These are phyloP conservation scores for Stichopus horrens DNA, from an alignment of 53 echinoderm and acorn worm genomes.

Conservation along the genomic window DNA sequence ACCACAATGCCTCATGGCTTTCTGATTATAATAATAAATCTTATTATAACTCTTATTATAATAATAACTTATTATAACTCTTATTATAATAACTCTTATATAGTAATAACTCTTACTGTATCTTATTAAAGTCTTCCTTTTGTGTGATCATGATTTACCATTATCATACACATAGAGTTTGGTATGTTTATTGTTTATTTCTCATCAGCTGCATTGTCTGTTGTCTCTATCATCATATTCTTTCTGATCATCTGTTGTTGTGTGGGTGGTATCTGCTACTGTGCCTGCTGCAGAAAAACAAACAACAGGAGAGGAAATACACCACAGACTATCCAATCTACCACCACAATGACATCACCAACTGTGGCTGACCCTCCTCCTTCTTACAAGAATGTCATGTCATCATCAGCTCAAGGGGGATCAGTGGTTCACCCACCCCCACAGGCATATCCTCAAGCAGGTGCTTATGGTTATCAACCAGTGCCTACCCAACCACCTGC, in stretches of 20 bases:
- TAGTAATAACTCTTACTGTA: no score
- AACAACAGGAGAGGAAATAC: background rate
- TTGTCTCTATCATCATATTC: background rate
- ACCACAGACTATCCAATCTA: background rate
- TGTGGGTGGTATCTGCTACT: background rate
- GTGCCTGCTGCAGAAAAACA: background rate
- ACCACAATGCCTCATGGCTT: no score
- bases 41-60: no score
- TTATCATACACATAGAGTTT: no score
- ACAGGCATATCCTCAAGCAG: conserved; percentile 1
- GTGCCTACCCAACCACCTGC: background rate
- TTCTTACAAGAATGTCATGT: conserved; percentile 5
- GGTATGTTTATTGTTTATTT: background rate
- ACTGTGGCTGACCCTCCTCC: conserved; percentile 6
- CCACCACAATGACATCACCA: background rate
- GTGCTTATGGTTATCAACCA: background rate
- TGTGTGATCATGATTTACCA: no score
- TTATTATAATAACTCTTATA: no score
- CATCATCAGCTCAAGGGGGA: background rate
- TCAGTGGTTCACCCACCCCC: background rate
- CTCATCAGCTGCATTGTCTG: background rate
- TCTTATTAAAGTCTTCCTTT: no score
- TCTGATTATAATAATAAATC: no score
- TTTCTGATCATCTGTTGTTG: background rate
- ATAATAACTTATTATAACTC: no score